Evolutionary conservation across 2,113 vertebrate genomes (phyloP).

Genomic region (Sceloporus undulatus): DNA sequence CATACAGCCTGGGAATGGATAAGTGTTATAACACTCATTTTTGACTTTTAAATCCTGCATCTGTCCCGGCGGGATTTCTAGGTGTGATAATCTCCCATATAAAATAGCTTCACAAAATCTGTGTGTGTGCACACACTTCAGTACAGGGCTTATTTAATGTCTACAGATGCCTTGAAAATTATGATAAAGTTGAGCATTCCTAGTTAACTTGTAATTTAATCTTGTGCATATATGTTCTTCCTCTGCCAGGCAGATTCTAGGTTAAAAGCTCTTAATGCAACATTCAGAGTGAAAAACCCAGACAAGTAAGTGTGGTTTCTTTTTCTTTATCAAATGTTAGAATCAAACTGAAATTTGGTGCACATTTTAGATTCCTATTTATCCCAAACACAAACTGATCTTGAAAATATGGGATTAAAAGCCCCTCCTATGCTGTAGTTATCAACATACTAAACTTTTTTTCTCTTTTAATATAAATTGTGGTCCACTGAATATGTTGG

Average conservation of each 20-base stretch:
- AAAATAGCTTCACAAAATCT: neutral
- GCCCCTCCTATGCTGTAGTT: neutral
- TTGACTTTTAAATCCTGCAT: too few relatives aligned
- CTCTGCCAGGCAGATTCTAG: slow-evolving; percentile 93
- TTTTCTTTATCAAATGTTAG: neutral
- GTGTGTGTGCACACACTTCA: neutral
- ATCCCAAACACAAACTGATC: too few relatives aligned
- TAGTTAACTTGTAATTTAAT: slow-evolving; percentile 78
- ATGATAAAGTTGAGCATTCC: neutral
- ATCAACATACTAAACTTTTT: neutral
- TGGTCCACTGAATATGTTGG: neutral
- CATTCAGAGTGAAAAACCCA: slow-evolving; percentile 96
- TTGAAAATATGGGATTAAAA: neutral
- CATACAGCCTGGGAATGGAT: too few relatives aligned
- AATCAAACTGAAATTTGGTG: slow-evolving; percentile 45
- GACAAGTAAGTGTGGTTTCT: slow-evolving; percentile 87
- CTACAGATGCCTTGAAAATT: neutral
- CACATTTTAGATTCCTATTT: neutral
- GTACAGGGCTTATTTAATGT: neutral
- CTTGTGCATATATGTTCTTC: slow-evolving; percentile 49
- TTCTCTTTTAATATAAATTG: neutral
- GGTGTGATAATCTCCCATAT: too few relatives aligned
- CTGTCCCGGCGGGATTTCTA: too few relatives aligned
- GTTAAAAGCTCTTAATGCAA: slow-evolving; percentile 95
- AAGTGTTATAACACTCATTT: too few relatives aligned